These are phyloP conservation scores for Phyllostomus discolor DNA, from an alignment of 2,113 vertebrate species.

Conservation along the genomic window DNA sequence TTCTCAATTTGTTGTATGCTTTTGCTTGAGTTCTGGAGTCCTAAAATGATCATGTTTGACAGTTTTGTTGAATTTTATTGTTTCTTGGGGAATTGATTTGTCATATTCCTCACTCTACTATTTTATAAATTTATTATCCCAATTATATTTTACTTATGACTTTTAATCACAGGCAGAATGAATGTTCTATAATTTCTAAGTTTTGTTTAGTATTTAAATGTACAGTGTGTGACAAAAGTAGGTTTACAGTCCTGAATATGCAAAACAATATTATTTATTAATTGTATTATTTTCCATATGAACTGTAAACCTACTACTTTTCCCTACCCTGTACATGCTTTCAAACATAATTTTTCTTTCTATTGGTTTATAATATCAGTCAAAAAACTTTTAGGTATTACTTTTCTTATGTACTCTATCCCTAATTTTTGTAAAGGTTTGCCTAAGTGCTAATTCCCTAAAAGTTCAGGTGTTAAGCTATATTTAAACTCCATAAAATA, in stretches of 20 bases:
- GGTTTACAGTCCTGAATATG: not conserved
- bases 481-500: not conserved
- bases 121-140: not conserved
- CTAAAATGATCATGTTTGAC: not conserved
- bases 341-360: slow-evolving; percentile 24
- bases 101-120: not conserved
- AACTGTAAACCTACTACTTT: not conserved
- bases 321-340: not conserved
- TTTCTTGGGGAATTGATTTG: not conserved
- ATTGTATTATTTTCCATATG: not conserved
- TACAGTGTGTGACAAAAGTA: not conserved
- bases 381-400: not conserved
- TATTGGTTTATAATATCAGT: slow-evolving; percentile 17
- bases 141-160: slow-evolving; percentile 26
- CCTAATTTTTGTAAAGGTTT: not conserved
- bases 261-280: not conserved
- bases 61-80: not conserved
- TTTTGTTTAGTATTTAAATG: not conserved
- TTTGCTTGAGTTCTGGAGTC: not conserved
- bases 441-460: not conserved
- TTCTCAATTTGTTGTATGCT: not conserved
- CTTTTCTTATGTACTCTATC: not conserved
- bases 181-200: not conserved
- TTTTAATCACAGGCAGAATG: slow-evolving; percentile 36
- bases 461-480: not conserved